phyloP scores from a whole-genome alignment of 2,888 invertebrate species.

The Papilio gigon region DNA sequence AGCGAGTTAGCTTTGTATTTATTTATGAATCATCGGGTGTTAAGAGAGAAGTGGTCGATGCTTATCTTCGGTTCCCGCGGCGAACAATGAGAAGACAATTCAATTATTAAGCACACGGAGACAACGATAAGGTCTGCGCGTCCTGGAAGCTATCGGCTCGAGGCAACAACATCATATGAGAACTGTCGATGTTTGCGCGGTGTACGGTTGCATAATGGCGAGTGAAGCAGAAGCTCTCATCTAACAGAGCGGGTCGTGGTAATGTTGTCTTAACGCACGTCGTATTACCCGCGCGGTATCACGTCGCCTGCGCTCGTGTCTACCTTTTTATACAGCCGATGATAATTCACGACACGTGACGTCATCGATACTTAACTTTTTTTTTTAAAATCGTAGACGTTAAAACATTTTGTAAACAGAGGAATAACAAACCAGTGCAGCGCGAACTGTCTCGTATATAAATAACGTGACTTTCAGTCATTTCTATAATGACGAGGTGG shows the following conservation, averaged over 20 bases:
- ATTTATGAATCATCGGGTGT: conserved; percentile 26
- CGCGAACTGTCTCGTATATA: conserved; percentile 43
- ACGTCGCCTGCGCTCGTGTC: conserved; percentile 68
- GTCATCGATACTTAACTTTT: conserved; percentile 56
- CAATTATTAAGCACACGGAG: conserved; percentile 16
- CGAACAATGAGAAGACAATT: conserved; percentile 25
- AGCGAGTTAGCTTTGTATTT: conserved; percentile 7
- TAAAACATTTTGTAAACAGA: conserved; percentile 61
- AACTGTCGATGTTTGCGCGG: conserved; percentile 22
- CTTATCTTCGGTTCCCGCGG: conserved; percentile 36
- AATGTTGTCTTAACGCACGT: conserved; percentile 43
- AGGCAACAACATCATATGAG: conserved; percentile 24
- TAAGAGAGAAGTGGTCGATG: conserved; percentile 25
- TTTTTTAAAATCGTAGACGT: conserved; percentile 54
- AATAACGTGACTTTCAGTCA: conserved; percentile 22
- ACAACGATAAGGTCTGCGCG: conserved; percentile 19
- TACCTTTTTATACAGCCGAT: conserved; percentile 70
- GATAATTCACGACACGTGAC: conserved; percentile 70
- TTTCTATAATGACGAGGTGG: neutral
- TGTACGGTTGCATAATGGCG: conserved; percentile 32
- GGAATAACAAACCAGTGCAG: conserved; percentile 55
- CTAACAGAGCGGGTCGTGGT: conserved; percentile 16
- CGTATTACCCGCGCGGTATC: conserved; percentile 54
- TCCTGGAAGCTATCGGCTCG: conserved; percentile 18
- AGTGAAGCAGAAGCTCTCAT: conserved; percentile 19